Evolutionary conservation across 2,797 vertebrate genomes (phyloP).

Genomic region (Salmo trutta): DNA sequence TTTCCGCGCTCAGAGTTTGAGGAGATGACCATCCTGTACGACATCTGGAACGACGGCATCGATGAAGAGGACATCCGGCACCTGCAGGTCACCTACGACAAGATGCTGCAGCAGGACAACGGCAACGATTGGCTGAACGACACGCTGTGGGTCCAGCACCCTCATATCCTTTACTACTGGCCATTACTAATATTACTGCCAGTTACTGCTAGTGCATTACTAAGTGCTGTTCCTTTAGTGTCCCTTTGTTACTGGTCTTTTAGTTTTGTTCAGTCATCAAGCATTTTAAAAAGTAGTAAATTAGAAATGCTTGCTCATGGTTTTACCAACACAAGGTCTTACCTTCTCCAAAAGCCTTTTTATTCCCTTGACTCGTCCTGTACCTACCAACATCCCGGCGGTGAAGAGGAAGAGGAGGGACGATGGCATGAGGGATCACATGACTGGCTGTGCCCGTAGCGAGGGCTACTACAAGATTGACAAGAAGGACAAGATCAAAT

Average conservation of each 20-base stretch:
- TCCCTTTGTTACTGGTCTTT: no score
- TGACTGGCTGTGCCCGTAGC: constrained; percentile 93
- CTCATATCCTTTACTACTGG: constrained; percentile 90
- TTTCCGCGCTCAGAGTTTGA: constrained; percentile 88
- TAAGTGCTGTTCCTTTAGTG: no score
- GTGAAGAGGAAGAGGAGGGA: constrained; percentile 93
- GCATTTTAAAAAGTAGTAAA: background rate
- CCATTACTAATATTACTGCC: background rate
- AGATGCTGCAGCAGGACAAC: constrained; percentile 94
- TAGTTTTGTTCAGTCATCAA: background rate
- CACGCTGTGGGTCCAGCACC: constrained; percentile 98
- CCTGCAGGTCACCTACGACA: constrained; percentile 93
- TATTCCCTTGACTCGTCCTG: constrained; percentile 81
- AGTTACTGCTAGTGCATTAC: no score
- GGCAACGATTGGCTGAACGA: constrained; percentile 99
- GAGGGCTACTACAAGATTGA: constrained; percentile 99
- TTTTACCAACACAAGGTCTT: background rate
- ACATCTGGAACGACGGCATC: constrained; percentile 98
- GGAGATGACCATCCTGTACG: constrained; percentile 98
- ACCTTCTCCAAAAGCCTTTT: constrained; percentile 2
- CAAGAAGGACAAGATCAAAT: constrained; percentile 98
- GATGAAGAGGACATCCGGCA: constrained; percentile 96
- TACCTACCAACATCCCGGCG: constrained; percentile 88
- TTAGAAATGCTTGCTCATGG: background rate
- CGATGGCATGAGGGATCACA: constrained; percentile 92